phyloP scores from a whole-genome alignment of 2,888 invertebrate genomes.

The Eristalis arbustorum region DNA sequence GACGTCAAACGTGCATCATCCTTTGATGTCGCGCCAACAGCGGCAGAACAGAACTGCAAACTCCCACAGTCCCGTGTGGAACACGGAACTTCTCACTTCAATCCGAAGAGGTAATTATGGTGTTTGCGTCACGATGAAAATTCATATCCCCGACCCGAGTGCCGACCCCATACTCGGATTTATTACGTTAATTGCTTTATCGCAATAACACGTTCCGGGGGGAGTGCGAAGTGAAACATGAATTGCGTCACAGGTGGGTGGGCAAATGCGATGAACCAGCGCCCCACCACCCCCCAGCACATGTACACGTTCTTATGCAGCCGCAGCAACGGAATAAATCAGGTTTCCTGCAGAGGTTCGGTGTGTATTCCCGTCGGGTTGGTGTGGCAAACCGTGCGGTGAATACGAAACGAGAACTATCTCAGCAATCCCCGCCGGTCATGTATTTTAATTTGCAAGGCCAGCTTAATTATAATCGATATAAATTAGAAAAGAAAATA shows the following conservation, averaged over 20 bases:
- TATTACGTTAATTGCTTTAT: slow-evolving; percentile 5
- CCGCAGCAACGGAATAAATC: neutral
- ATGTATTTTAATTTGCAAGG: slow-evolving; percentile 66
- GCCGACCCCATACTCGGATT: slow-evolving; percentile 2
- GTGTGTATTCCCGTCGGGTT: neutral
- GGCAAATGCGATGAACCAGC: neutral
- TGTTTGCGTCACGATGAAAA: neutral
- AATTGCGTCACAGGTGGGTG: neutral
- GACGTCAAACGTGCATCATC: neutral
- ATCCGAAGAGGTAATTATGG: neutral
- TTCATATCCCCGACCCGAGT: neutral
- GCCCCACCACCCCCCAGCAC: neutral
- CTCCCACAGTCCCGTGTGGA: neutral
- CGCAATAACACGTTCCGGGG: neutral
- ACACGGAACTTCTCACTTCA: neutral
- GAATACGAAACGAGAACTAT: slow-evolving; percentile 54
- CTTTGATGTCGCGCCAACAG: neutral
- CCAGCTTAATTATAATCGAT: slow-evolving; percentile 64
- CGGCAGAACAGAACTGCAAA: neutral
- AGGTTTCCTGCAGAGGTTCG: neutral
- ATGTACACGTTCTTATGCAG: neutral
- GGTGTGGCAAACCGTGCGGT: slow-evolving; percentile 22
- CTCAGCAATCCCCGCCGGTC: slow-evolving; percentile 42
- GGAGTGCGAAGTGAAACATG: neutral
- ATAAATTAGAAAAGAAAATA: slow-evolving; percentile 63